phyloP scores from a whole-genome alignment of 2,797 vertebrate species.

The Argya squamiceps region DNA sequence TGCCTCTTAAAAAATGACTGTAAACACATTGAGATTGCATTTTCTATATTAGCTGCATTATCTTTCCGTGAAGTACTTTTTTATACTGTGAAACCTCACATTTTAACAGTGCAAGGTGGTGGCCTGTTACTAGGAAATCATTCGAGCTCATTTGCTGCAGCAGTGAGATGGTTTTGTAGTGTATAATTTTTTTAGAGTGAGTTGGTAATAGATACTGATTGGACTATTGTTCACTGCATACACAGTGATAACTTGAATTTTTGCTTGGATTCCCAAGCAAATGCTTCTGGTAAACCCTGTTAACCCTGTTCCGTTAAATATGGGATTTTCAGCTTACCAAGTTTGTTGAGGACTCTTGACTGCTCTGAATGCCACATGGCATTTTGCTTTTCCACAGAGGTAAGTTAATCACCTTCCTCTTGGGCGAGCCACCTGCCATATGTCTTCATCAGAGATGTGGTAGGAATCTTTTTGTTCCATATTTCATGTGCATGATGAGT shows the following conservation, averaged over 20 bases:
- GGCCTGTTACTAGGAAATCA: conserved; percentile 33
- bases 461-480: background rate
- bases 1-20: conserved; percentile 44
- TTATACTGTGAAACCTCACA: conserved; percentile 60
- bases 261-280: conserved; percentile 62
- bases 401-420: background rate
- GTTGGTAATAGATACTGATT: conserved; percentile 15
- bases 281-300: background rate
- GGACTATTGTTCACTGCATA: conserved; percentile 18
- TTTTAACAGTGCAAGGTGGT: conserved; percentile 58
- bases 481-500: background rate
- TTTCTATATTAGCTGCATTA: conserved; percentile 50
- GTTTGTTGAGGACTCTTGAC: background rate
- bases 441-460: background rate
- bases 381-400: background rate
- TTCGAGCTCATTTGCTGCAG: conserved; percentile 46
- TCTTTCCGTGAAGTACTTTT: conserved; percentile 49
- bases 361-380: background rate
- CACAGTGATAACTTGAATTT: conserved; percentile 57
- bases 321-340: conserved; percentile 12
- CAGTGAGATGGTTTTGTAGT: conserved; percentile 57
- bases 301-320: background rate
- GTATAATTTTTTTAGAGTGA: conserved; percentile 40
- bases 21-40: conserved; percentile 11
- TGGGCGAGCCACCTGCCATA: background rate